phyloP scores from a whole-genome alignment of 2,888 invertebrate species.

The Eupithecia centaureata region DNA sequence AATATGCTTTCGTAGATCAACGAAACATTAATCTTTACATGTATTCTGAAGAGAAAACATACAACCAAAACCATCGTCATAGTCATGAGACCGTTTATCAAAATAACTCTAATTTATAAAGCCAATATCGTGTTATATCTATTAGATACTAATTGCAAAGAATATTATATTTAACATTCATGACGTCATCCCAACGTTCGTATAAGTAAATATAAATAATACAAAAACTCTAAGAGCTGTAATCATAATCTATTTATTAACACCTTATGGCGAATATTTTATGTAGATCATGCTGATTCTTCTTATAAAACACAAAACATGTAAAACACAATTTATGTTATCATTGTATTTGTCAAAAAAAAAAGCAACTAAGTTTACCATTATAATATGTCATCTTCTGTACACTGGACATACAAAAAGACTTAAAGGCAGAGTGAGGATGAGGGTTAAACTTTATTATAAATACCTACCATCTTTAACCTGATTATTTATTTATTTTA shows the following conservation, averaged over 20 bases:
- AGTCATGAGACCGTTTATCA: conserved; percentile 7
- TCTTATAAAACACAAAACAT: too few species aligned
- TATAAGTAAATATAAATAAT: not conserved
- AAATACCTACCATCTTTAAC: too few species aligned
- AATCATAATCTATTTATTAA: not conserved
- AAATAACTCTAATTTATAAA: conserved; percentile 39
- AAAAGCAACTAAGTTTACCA: too few species aligned
- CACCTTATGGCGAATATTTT: not conserved
- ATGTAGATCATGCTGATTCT: too few species aligned
- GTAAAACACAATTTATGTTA: too few species aligned
- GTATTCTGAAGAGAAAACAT: conserved; percentile 4
- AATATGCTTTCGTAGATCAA: not conserved
- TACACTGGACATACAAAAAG: too few species aligned
- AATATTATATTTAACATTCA: conserved; percentile 25
- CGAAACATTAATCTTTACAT: not conserved
- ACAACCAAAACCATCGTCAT: not conserved
- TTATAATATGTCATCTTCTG: too few species aligned
- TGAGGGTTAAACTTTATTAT: too few species aligned
- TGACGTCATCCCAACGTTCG: not conserved
- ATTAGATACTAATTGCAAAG: conserved; percentile 45
- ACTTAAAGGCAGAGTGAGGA: too few species aligned
- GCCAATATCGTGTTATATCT: conserved; percentile 44
- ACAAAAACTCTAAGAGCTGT: not conserved
- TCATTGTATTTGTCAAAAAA: too few species aligned
- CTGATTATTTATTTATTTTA: too few species aligned